Percentiles rank a stretch among this genome's conserved stretches.
Conservation (phyloP, 2,888 invertebrate species). For the Bembecia ichneumoniformis region DNA sequence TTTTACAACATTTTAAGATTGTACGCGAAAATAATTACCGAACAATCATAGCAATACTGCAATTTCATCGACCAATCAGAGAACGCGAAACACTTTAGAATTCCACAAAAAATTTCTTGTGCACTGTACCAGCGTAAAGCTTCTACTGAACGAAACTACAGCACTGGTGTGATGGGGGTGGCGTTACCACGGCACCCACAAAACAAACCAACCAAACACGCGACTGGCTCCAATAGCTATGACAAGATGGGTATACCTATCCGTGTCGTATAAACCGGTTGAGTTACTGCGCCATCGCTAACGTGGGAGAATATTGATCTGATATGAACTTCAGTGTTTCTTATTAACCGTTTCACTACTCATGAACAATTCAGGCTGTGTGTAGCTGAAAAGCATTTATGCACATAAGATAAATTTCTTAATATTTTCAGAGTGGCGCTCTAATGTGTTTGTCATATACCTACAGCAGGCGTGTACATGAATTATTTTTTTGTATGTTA, state of each 20-base stretch:
- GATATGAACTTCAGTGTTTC: slow-evolving; percentile 34
- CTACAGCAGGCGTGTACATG: too few relatives aligned
- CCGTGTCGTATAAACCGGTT: slow-evolving; percentile 26
- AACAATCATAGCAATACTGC: slow-evolving; percentile 58
- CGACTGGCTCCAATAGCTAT: slow-evolving; percentile 33
- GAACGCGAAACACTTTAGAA: not conserved
- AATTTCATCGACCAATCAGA: slow-evolving; percentile 19
- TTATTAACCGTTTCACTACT: slow-evolving; percentile 30
- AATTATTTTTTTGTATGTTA: too few relatives aligned
- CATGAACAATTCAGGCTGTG: not conserved
- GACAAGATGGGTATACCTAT: slow-evolving; percentile 12
- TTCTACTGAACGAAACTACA: slow-evolving; percentile 27
- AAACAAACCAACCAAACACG: slow-evolving; percentile 31
- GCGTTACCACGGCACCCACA: slow-evolving; percentile 43
- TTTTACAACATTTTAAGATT: not conserved
- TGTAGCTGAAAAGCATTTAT: too few relatives aligned
- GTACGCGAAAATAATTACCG: slow-evolving; percentile 37
- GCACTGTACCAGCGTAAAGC: slow-evolving; percentile 21
- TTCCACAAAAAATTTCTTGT: slow-evolving; percentile 18
- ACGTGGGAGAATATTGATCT: slow-evolving; percentile 61
- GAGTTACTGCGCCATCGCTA: slow-evolving; percentile 56
- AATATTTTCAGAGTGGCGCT: too few relatives aligned
- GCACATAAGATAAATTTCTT: too few relatives aligned
- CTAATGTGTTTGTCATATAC: too few relatives aligned
- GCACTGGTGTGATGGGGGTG: slow-evolving; percentile 16